phyloP scores from a whole-genome alignment of 2,797 vertebrate species.

The Gephyroberyx darwinii region DNA sequence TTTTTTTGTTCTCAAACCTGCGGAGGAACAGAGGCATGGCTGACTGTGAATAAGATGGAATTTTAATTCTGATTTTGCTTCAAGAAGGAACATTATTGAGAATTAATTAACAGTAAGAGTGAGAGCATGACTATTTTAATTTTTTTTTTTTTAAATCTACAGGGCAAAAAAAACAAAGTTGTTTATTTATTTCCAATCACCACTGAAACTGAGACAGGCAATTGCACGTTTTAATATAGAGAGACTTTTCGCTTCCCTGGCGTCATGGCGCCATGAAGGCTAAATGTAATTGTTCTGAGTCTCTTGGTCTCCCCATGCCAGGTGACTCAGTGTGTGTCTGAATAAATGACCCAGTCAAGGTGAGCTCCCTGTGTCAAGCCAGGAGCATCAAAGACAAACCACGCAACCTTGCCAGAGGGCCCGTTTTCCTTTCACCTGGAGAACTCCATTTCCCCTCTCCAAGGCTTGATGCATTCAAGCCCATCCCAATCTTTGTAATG shows the following conservation, averaged over 20 bases:
- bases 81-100: conserved; percentile 21
- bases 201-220: conserved; percentile 21
- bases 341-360: conserved; percentile 79
- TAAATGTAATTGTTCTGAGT: conserved; percentile 51
- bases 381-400: conserved; percentile 71
- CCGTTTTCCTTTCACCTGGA: conserved; percentile 67
- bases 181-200: conserved; percentile 37
- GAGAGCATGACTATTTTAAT: conserved; percentile 4
- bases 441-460: conserved; percentile 63
- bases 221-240: conserved; percentile 40
- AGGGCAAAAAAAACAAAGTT: background rate
- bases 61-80: conserved; percentile 16
- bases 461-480: conserved; percentile 69
- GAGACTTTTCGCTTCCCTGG: conserved; percentile 39
- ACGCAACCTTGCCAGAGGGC: conserved; percentile 67
- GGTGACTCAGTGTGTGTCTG: conserved; percentile 66
- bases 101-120: conserved; percentile 38
- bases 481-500: conserved; percentile 66
- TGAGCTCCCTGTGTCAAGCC: conserved; percentile 66
- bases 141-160: background rate
- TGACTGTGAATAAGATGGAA: conserved; percentile 6
- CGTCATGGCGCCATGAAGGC: conserved; percentile 63
- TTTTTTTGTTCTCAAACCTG: background rate
- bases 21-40: background rate
- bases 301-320: conserved; percentile 45